These are phyloP conservation scores for Bicyclus anynana DNA, from an alignment of 1,140 invertebrate species.

Conservation along the genomic window DNA sequence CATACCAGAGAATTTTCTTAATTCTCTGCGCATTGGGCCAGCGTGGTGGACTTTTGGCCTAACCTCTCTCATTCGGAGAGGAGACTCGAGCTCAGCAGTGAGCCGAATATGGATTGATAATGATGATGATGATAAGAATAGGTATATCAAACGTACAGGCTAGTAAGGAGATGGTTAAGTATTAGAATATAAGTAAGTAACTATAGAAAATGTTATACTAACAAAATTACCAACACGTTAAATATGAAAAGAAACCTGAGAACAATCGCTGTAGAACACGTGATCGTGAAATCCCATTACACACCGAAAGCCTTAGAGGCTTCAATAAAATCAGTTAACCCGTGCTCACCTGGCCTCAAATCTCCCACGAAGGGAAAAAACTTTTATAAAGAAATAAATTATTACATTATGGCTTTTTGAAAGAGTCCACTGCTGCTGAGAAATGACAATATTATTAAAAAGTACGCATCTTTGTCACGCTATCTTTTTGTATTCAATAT, in stretches of 20 bases:
- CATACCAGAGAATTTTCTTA: too few species aligned
- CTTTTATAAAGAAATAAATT: slow-evolving; percentile 76
- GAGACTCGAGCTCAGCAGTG: too few species aligned
- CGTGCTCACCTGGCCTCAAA: slow-evolving; percentile 64
- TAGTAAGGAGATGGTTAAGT: too few species aligned
- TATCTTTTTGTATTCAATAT: slow-evolving; percentile 76
- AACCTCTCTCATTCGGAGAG: too few species aligned
- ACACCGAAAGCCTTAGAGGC: slow-evolving; percentile 25
- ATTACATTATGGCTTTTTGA: slow-evolving; percentile 76
- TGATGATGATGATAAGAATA: too few species aligned
- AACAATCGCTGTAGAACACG: background rate
- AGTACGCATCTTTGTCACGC: slow-evolving; percentile 73
- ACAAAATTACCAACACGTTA: background rate
- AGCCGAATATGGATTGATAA: too few species aligned
- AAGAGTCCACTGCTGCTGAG: slow-evolving; percentile 76
- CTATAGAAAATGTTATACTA: background rate
- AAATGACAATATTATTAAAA: slow-evolving; percentile 78
- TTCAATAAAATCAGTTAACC: slow-evolving; percentile 54
- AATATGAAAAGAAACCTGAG: background rate
- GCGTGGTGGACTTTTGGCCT: too few species aligned
- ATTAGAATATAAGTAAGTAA: too few species aligned
- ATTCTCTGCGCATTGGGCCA: too few species aligned
- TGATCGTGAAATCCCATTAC: background rate
- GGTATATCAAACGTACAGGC: too few species aligned
- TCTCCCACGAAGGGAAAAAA: slow-evolving; percentile 67